Base-by-base conservation (phyloP, 2,888 invertebrate species). In the Nephrotoma appendiculata region DNA sequence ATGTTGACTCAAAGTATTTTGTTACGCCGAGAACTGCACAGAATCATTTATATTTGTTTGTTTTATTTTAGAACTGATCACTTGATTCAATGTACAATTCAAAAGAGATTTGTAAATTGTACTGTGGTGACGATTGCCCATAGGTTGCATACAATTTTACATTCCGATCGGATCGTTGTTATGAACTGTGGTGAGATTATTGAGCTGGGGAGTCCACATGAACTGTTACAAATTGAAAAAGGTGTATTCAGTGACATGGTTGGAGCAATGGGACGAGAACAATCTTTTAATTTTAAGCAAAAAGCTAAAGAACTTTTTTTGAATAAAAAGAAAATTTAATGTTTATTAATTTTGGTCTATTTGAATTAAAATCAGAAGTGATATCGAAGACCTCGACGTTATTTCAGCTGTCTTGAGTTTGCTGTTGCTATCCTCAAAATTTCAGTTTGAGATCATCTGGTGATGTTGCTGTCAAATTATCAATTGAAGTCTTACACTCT, bases 101-200 rank as follows among this genome's bases (percentile, higher is more conserved):
- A 96, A 87, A 92, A 92, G 52, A 94, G 95, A 89, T 97, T 97
- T 90, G 92, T 92, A 1, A 92, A 94, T 71, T 96, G 96, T 91
- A 96, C 96, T 0, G 96, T 97, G 12, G 91, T 97, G 83, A 97
- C 96, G 0, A 96, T 97, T 83, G 97, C 97, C 12, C 97, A 97
- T 91, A 93, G 97, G 83, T 93, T 97, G 15, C 94, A 97, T 90
- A 97, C 97, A 7, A 95, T 97, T 89, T 97, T 97, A 94, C 96
- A 97, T 91, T 96, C 95, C 0, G 96, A 96, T 91, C 93, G 94
- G 88, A 95, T 97, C 42, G 92, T 97, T 90, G 96, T 97, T 5
- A 94, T 97, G 94, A 95, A 96, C 89, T 92, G 94, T 31, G 97
- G 97, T 1, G 91, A 92, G n/a, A 93, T 96, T 88, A 94, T 93